These are phyloP conservation scores for Atta colombica DNA, from an alignment of 1,140 invertebrate species.

Conservation along the genomic window DNA sequence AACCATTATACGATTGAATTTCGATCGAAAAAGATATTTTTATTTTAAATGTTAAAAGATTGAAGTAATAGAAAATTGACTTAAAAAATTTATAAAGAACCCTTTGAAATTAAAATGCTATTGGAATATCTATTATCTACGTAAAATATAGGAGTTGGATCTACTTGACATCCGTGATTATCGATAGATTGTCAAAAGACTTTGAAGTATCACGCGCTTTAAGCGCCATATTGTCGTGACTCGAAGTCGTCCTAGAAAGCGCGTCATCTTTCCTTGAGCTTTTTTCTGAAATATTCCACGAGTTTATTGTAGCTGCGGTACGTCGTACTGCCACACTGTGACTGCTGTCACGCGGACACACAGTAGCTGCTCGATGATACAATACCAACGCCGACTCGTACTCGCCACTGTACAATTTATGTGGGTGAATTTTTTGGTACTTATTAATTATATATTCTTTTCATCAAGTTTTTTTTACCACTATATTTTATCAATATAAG, in stretches of 20 bases:
- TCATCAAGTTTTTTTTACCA: not conserved
- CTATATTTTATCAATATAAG: not conserved
- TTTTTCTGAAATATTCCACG: slow-evolving; percentile 67
- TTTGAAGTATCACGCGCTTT: slow-evolving; percentile 35
- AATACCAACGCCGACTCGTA: slow-evolving; percentile 82
- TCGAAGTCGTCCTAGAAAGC: slow-evolving; percentile 20
- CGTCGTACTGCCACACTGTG: slow-evolving; percentile 73
- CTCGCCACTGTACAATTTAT: slow-evolving; percentile 76
- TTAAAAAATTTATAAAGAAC: not conserved
- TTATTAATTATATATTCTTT: not conserved
- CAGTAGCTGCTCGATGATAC: slow-evolving; percentile 78
- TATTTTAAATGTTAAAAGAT: not conserved
- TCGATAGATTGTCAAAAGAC: slow-evolving; percentile 46
- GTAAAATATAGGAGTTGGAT: not conserved
- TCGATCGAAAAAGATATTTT: not conserved
- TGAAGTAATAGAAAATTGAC: not conserved
- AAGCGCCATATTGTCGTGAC: slow-evolving; percentile 57
- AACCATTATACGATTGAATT: too few species aligned
- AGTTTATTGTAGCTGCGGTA: slow-evolving; percentile 76
- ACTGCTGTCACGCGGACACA: slow-evolving; percentile 74
- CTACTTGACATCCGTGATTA: slow-evolving; percentile 56
- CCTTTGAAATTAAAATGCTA: not conserved
- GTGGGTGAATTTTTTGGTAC: not conserved
- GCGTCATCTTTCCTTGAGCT: not conserved
- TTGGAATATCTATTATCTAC: not conserved